A percentile compares a stretch with the other conserved stretches of the same genome.
Evolutionary conservation across 2,888 invertebrate genomes (phyloP).

Genomic region (Hemistola chrysoprasaria): DNA sequence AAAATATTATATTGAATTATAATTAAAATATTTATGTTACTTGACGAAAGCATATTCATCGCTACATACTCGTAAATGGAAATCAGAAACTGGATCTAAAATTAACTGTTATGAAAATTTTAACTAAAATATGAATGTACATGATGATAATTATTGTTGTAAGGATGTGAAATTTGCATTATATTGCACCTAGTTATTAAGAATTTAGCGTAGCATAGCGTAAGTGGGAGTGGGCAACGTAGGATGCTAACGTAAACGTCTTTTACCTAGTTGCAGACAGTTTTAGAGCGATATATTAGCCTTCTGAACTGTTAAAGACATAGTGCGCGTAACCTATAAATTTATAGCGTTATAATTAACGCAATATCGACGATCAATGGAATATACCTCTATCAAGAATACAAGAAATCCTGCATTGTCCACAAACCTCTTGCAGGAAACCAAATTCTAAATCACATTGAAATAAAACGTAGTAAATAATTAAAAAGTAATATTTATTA

Average conservation of each 20-base stretch:
- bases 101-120: conserved; percentile 41
- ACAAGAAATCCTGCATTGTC: conserved; percentile 39
- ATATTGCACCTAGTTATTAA: conserved; percentile 75
- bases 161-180: conserved; percentile 61
- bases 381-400: background rate
- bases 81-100: conserved; percentile 2
- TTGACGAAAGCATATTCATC: background rate
- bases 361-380: background rate
- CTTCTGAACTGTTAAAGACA: background rate
- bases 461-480: conserved; percentile 56
- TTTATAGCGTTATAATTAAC: too few species aligned
- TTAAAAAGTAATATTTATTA: conserved; percentile 56
- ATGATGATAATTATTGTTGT: conserved; percentile 44
- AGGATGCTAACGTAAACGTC: too few species aligned
- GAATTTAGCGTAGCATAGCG: conserved; percentile 64
- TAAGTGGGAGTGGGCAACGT: conserved; percentile 47
- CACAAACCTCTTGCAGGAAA: conserved; percentile 57
- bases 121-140: conserved; percentile 45
- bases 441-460: conserved; percentile 79
- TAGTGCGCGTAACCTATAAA: too few species aligned
- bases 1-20: too few species aligned
- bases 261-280: too few species aligned
- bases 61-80: background rate
- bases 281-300: too few species aligned
- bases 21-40: background rate